Percentiles rank a stretch among this genome's conserved stretches.
phyloP scores from a whole-genome alignment of 2,888 invertebrate genomes.

The Palloptera scutellata region DNA sequence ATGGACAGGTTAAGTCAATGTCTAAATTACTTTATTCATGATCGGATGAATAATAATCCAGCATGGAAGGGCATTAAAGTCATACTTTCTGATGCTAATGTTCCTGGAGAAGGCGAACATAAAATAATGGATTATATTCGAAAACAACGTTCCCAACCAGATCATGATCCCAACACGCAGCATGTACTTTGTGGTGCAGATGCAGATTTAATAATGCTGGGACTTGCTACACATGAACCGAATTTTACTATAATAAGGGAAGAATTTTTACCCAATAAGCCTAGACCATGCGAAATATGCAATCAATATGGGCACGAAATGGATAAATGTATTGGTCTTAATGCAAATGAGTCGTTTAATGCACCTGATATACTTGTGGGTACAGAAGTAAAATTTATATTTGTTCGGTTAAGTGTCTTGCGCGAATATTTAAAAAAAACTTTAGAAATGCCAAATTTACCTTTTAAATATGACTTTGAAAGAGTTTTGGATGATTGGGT shows the following conservation, averaged over 20 bases:
- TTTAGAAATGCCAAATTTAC: constrained; percentile 87
- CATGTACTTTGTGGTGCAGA: constrained; percentile 99
- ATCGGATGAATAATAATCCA: constrained; percentile 83
- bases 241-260: constrained; percentile 99
- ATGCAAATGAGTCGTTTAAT: constrained; percentile 66
- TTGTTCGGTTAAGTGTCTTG: constrained; percentile 90
- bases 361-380: constrained; percentile 71
- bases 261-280: constrained; percentile 98
- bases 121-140: constrained; percentile 99
- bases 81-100: constrained; percentile 98
- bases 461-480: constrained; percentile 95
- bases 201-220: constrained; percentile 97
- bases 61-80: constrained; percentile 95
- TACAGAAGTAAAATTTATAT: constrained; percentile 87
- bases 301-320: constrained; percentile 90
- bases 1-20: constrained; percentile 90
- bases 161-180: constrained; percentile 97
- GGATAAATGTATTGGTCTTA: constrained; percentile 87
- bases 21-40: constrained; percentile 68
- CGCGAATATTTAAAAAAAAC: constrained; percentile 93
- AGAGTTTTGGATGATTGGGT: constrained; percentile 98
- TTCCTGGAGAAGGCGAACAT: constrained; percentile 98
- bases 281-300: constrained; percentile 95
- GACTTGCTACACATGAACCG: constrained; percentile 97
- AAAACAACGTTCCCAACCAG: constrained; percentile 91